Conservation (phyloP, 2,888 invertebrate species). For the Tetramorium bicarinatum region DNA sequence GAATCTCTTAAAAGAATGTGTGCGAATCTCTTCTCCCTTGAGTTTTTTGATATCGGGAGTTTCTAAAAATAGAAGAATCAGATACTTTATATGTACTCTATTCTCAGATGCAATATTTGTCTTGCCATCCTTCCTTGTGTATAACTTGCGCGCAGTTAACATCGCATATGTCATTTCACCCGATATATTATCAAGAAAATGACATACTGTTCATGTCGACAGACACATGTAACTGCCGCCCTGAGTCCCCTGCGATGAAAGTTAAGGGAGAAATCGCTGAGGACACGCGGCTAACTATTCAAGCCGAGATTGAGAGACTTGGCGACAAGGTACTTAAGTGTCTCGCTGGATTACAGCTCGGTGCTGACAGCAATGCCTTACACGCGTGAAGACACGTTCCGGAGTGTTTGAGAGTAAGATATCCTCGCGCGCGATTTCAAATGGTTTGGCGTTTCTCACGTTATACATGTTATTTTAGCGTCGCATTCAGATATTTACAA, state of each 20-base stretch:
- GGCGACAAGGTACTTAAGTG: slow-evolving; percentile 43
- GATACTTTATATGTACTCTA: neutral
- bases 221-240: slow-evolving; percentile 23
- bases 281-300: slow-evolving; percentile 42
- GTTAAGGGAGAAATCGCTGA: slow-evolving; percentile 48
- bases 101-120: neutral
- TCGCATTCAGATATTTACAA: slow-evolving; percentile 50
- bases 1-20: neutral
- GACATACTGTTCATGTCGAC: slow-evolving; percentile 12
- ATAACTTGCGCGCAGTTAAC: slow-evolving; percentile 1
- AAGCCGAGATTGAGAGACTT: slow-evolving; percentile 51
- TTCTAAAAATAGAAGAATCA: neutral
- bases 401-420: slow-evolving; percentile 31
- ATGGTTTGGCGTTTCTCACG: slow-evolving; percentile 59
- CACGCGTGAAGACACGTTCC: slow-evolving; percentile 31
- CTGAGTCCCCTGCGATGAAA: slow-evolving; percentile 34
- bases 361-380: slow-evolving; percentile 45
- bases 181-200: neutral
- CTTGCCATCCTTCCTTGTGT: no score
- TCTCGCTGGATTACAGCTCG: slow-evolving; percentile 50
- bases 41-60: neutral
- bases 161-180: neutral
- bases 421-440: slow-evolving; percentile 56
- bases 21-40: neutral
- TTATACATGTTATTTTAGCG: slow-evolving; percentile 38